Percentiles rank a stretch among this genome's conserved stretches.
Evolutionary conservation across 2,888 invertebrate genomes (phyloP).

Genomic region (Lingula anatina): DNA sequence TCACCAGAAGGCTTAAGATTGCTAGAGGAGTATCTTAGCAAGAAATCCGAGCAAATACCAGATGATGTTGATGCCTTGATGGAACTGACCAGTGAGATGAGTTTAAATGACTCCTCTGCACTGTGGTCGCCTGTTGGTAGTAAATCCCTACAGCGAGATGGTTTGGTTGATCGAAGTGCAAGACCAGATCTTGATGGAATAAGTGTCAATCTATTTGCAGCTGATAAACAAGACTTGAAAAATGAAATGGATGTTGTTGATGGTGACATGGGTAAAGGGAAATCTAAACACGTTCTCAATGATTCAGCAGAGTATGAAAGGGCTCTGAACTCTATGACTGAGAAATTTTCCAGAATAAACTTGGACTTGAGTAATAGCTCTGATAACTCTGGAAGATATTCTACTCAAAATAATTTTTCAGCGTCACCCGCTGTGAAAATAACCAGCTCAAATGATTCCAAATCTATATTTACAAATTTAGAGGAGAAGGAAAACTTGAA

Average conservation of each 20-base stretch:
- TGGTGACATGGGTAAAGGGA: not conserved
- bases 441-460: not conserved
- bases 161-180: too few relatives aligned
- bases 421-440: not conserved
- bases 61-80: not conserved
- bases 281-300: not conserved
- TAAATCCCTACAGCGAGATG: too few relatives aligned
- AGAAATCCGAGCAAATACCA: constrained; percentile 10
- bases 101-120: too few relatives aligned
- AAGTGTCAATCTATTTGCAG: too few relatives aligned
- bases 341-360: not conserved
- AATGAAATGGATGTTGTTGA: not conserved
- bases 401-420: not conserved
- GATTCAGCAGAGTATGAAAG: not conserved
- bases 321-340: not conserved
- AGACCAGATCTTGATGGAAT: too few relatives aligned
- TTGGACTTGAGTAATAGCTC: not conserved
- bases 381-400: not conserved
- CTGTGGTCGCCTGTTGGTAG: too few relatives aligned
- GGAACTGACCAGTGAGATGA: too few relatives aligned
- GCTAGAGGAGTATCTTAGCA: constrained; percentile 70
- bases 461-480: too few relatives aligned
- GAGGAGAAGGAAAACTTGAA: too few relatives aligned
- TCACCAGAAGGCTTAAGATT: constrained; percentile 67
- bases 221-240: not conserved